These are phyloP conservation scores for Acleris emargana DNA, from an alignment of 2,888 invertebrate genomes.

Conservation along the genomic window DNA sequence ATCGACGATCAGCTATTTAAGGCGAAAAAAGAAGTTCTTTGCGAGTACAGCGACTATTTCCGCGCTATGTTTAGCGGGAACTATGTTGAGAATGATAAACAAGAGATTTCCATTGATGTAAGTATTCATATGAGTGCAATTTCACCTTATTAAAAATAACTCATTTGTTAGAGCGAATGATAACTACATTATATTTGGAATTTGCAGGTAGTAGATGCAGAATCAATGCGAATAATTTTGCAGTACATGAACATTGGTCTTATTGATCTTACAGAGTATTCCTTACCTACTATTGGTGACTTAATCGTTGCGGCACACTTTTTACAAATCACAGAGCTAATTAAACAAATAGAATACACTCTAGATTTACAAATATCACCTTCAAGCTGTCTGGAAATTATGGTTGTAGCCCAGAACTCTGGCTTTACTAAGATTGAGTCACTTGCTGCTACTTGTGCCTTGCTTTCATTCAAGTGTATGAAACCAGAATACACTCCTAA, in stretches of 20 bases:
- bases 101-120: slow-evolving; percentile 69
- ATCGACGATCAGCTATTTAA: slow-evolving; percentile 61
- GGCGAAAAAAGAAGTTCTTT: slow-evolving; percentile 60
- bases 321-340: slow-evolving; percentile 69
- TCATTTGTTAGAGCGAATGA: not conserved
- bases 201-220: slow-evolving; percentile 67
- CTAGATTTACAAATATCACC: slow-evolving; percentile 57
- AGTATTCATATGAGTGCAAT: slow-evolving; percentile 41
- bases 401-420: slow-evolving; percentile 63
- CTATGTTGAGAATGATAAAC: slow-evolving; percentile 65
- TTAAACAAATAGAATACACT: slow-evolving; percentile 66
- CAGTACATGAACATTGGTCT: slow-evolving; percentile 66
- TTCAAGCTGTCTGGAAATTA: slow-evolving; percentile 64
- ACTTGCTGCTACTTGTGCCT: slow-evolving; percentile 56
- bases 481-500: slow-evolving; percentile 57
- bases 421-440: slow-evolving; percentile 58
- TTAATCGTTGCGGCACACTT: slow-evolving; percentile 67
- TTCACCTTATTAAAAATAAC: not conserved
- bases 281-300: slow-evolving; percentile 55
- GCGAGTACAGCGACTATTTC: slow-evolving; percentile 75
- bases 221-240: slow-evolving; percentile 64
- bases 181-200: slow-evolving; percentile 17
- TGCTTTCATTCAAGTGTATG: slow-evolving; percentile 65
- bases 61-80: slow-evolving; percentile 77
- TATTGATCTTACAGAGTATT: slow-evolving; percentile 62